Conservation (phyloP, 2,888 invertebrate species). For the Epirrhoe tristata region DNA sequence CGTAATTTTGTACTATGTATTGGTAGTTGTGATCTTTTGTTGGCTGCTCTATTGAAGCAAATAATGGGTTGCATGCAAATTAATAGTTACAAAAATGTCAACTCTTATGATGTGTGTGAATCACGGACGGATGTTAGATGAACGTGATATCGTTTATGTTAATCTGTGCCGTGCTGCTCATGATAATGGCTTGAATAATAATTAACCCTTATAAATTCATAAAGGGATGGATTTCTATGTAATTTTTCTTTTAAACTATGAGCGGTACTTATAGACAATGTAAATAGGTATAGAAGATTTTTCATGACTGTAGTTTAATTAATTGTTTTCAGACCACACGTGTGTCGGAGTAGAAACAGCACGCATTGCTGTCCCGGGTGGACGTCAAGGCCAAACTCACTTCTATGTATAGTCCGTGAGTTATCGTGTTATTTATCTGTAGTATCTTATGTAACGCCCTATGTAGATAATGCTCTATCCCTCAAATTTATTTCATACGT, state of each 20-base stretch:
- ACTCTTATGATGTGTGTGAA: slow-evolving; percentile 37
- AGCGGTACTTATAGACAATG: background rate
- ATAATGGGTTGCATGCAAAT: slow-evolving; percentile 35
- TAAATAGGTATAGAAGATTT: background rate
- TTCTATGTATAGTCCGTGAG: slow-evolving; percentile 94
- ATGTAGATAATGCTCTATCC: background rate
- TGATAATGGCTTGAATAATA: slow-evolving; percentile 24
- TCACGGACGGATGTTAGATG: slow-evolving; percentile 41
- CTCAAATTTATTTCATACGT: background rate
- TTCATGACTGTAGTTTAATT: background rate
- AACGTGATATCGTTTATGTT: slow-evolving; percentile 43
- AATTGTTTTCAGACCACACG: slow-evolving; percentile 88
- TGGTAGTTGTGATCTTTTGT: slow-evolving; percentile 39
- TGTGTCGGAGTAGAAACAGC: slow-evolving; percentile 90
- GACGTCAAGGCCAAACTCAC: slow-evolving; percentile 89
- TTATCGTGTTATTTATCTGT: slow-evolving; percentile 49
- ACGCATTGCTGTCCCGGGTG: slow-evolving; percentile 95
- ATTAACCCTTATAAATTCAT: slow-evolving; percentile 4
- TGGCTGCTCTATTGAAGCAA: slow-evolving; percentile 31
- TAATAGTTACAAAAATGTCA: slow-evolving; percentile 33
- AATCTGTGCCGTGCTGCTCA: slow-evolving; percentile 36
- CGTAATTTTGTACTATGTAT: slow-evolving; percentile 35
- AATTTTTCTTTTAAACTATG: background rate
- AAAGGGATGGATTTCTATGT: background rate
- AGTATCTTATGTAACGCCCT: background rate